Evolutionary conservation across 1,140 invertebrate species (phyloP).

Genomic region (Ceratoteleas bidentatus): DNA sequence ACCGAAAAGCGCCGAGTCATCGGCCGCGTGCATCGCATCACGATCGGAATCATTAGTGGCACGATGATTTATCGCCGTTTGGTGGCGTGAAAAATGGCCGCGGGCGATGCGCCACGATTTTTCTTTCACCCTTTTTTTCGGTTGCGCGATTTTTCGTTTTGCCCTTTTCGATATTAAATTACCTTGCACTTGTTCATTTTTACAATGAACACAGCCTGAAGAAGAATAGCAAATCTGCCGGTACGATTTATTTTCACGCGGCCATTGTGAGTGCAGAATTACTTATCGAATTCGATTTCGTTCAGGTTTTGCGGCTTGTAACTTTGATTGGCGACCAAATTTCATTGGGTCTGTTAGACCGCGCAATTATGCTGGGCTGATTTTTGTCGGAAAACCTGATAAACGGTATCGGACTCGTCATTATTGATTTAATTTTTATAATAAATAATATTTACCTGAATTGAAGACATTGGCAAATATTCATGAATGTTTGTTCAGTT

Average conservation of each 20-base stretch:
- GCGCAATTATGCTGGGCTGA: too few species aligned
- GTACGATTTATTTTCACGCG: slow-evolving; percentile 44
- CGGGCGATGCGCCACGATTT: slow-evolving; percentile 11
- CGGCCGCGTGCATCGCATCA: slow-evolving; percentile 8
- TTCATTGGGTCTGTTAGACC: too few species aligned
- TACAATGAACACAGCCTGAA: slow-evolving; percentile 41
- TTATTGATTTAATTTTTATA: too few species aligned
- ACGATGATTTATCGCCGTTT: slow-evolving; percentile 23
- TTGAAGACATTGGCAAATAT: too few species aligned
- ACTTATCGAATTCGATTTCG: slow-evolving; percentile 40
- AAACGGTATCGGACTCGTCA: too few species aligned
- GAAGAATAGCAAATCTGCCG: slow-evolving; percentile 45
- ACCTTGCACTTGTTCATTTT: slow-evolving; percentile 49
- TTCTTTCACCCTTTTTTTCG: slow-evolving; percentile 7
- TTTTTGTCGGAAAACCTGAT: too few species aligned
- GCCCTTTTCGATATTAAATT: slow-evolving; percentile 45
- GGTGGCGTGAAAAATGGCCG: slow-evolving; percentile 27
- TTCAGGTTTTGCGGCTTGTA: not conserved
- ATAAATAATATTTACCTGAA: too few species aligned
- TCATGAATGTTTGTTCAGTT: too few species aligned
- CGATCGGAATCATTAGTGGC: slow-evolving; percentile 33
- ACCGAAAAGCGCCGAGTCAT: slow-evolving; percentile 31
- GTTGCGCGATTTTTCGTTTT: slow-evolving; percentile 3
- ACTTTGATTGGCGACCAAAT: too few species aligned
- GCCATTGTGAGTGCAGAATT: slow-evolving; percentile 39